Percentiles rank a stretch among this genome's conserved stretches.
Evolutionary conservation across 2,797 vertebrate species (phyloP).

Genomic region (Sebastolobus alascanus): DNA sequence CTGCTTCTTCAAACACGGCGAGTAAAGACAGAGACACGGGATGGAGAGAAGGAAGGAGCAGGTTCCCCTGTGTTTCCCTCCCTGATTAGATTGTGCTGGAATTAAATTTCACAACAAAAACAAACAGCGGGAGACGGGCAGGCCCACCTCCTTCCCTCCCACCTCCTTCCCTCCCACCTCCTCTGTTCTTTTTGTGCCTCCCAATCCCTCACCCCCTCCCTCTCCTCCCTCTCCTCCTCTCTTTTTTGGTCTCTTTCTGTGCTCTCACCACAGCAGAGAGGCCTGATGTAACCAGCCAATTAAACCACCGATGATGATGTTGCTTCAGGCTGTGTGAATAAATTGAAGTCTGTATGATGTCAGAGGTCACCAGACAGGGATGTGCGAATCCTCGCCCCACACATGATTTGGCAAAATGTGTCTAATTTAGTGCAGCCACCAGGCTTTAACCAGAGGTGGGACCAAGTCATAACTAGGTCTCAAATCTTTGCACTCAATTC

Average conservation of each 20-base stretch:
- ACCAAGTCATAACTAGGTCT: too few species aligned
- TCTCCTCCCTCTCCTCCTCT: not conserved
- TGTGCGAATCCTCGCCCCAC: not conserved
- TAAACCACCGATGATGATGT: slow-evolving; percentile 21
- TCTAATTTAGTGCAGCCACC: not conserved
- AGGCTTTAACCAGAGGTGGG: not conserved
- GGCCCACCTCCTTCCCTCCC: slow-evolving; percentile 8
- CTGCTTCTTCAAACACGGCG: slow-evolving; percentile 50
- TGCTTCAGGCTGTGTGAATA: slow-evolving; percentile 20
- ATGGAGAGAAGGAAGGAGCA: slow-evolving; percentile 7
- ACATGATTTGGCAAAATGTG: not conserved
- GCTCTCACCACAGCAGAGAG: slow-evolving; percentile 14
- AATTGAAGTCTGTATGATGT: slow-evolving; percentile 8
- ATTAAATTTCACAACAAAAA: slow-evolving; percentile 68
- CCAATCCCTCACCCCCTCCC: not conserved
- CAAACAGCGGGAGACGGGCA: slow-evolving; percentile 51
- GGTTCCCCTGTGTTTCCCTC: slow-evolving; percentile 53
- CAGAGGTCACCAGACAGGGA: slow-evolving; percentile 16
- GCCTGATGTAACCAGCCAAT: slow-evolving; percentile 35
- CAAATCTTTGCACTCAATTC: too few species aligned
- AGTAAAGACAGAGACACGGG: slow-evolving; percentile 29
- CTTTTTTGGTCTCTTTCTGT: not conserved
- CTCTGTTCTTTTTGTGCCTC: slow-evolving; percentile 21
- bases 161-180: not conserved
- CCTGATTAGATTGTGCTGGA: slow-evolving; percentile 62